Evolutionary conservation across 2,797 vertebrate genomes (phyloP).

Genomic region (Phalloptychus januarius): DNA sequence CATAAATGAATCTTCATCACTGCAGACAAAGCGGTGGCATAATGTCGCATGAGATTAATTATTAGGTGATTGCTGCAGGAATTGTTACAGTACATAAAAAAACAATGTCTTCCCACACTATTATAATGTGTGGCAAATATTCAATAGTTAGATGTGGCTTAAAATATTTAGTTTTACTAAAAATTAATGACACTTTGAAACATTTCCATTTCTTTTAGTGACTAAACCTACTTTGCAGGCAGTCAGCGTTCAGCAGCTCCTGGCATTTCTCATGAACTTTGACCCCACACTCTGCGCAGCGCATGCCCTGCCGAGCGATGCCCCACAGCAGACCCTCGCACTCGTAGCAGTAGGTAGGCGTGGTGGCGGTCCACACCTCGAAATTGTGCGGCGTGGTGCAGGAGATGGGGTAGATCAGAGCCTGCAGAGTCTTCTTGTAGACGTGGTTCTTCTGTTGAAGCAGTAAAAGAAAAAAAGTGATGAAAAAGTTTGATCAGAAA

Average conservation of each 20-base stretch:
- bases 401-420: constrained; percentile 98
- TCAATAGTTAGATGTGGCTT: neutral
- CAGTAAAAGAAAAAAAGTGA: neutral
- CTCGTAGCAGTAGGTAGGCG: constrained; percentile 97
- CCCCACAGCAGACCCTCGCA: constrained; percentile 97
- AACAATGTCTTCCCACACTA: neutral
- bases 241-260: constrained; percentile 96
- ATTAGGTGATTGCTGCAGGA: neutral
- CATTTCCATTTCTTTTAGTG: neutral
- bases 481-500: neutral
- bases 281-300: constrained; percentile 95
- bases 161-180: too few relatives aligned
- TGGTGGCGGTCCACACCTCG: constrained; percentile 95
- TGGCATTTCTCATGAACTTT: constrained; percentile 99
- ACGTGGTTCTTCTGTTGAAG: constrained; percentile 89
- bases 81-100: neutral
- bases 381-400: constrained; percentile 97
- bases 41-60: neutral
- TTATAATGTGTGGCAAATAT: neutral
- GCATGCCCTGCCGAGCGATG: constrained; percentile 95
- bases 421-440: constrained; percentile 95
- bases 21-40: neutral
- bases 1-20: neutral
- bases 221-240: constrained; percentile 86
- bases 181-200: neutral